phyloP scores from a whole-genome alignment of 2,113 vertebrate species.

The Platycercus adscitus region DNA sequence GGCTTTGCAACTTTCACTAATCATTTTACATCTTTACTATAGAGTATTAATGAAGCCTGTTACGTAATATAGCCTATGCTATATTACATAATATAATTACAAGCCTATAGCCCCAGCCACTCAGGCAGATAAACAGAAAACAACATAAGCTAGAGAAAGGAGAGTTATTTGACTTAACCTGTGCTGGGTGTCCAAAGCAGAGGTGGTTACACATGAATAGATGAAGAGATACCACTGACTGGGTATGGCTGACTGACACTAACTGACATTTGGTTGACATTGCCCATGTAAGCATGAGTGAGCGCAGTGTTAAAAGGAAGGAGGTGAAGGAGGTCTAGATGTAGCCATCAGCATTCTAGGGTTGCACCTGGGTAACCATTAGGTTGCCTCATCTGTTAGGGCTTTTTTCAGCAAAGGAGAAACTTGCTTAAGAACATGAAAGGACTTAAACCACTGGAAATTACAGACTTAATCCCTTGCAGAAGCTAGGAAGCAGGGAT shows the following conservation, averaged over 20 bases:
- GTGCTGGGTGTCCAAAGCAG: background rate
- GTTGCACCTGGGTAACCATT: background rate
- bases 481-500: background rate
- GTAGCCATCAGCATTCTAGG: background rate
- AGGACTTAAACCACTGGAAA: background rate
- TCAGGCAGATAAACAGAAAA: background rate
- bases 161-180: background rate
- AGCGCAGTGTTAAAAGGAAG: background rate
- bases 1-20: background rate
- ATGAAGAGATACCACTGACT: background rate
- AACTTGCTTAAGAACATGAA: background rate
- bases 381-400: background rate
- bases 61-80: background rate
- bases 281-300: background rate
- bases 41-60: background rate
- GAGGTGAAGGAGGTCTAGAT: background rate
- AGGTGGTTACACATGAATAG: background rate
- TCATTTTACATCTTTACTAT: background rate
- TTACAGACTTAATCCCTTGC: background rate
- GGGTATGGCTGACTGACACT: background rate
- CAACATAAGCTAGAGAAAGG: background rate
- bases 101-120: background rate
- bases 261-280: background rate
- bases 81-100: no score
- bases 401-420: background rate